These are phyloP conservation scores for Procavia capensis DNA, from an alignment of 2,113 vertebrate species.

Conservation along the genomic window DNA sequence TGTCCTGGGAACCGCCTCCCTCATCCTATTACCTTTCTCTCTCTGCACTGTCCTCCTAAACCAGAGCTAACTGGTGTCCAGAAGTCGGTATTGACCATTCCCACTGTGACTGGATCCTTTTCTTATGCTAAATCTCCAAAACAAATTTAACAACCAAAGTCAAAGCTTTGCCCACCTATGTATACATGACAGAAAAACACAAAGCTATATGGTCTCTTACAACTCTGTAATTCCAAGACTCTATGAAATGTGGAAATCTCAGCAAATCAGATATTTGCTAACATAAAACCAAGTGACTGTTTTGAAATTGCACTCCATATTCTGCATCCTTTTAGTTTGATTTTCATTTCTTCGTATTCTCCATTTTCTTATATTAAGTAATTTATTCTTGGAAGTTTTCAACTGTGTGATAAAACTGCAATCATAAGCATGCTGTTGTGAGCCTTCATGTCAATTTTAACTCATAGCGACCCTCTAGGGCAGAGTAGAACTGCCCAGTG, in stretches of 20 bases:
- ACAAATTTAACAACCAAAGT: constrained; percentile 2
- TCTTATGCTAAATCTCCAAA: not conserved
- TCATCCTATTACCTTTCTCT: not conserved
- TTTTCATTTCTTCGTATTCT: not conserved
- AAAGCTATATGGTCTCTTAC: not conserved
- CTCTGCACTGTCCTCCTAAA: not conserved
- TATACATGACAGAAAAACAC: not conserved
- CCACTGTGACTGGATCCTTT: not conserved
- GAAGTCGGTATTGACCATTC: not conserved
- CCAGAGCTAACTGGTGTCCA: not conserved
- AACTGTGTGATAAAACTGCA: not conserved
- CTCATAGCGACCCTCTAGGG: not conserved
- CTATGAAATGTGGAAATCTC: not conserved
- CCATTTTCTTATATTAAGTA: not conserved
- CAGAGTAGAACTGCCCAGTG: not conserved
- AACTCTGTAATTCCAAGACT: not conserved
- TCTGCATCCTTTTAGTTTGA: not conserved
- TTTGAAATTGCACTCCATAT: not conserved
- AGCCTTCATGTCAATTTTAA: not conserved
- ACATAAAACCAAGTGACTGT: not conserved
- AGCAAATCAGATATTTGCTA: constrained; percentile 27
- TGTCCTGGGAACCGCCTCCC: not conserved
- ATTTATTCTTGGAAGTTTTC: constrained; percentile 25
- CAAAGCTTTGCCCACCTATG: not conserved
- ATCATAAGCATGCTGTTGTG: not conserved